Percentiles rank a stretch among this genome's conserved stretches.
These are phyloP conservation scores for Lophius piscatorius DNA, from an alignment of 2,113 vertebrate species.

Conservation along the genomic window DNA sequence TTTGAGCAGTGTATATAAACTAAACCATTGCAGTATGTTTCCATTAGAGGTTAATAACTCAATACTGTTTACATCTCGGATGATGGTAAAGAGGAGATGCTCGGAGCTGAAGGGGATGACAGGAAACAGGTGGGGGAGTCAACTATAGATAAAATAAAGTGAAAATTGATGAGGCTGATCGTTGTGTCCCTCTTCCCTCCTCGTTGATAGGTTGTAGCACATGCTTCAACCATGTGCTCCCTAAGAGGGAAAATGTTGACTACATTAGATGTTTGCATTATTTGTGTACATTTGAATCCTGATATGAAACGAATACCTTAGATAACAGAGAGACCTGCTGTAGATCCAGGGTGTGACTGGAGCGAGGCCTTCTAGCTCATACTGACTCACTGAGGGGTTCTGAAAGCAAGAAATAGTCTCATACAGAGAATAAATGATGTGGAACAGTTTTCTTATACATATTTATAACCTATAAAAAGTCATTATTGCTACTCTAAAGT, in stretches of 20 bases:
- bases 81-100: neutral
- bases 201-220: no score
- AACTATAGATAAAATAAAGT: neutral
- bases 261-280: conserved; percentile 1
- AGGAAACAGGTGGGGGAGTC: neutral
- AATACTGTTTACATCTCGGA: neutral
- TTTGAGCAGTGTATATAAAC: no score
- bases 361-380: neutral
- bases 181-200: no score
- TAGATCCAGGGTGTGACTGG: conserved; percentile 22
- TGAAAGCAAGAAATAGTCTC: neutral
- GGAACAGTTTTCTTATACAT: neutral
- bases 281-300: conserved; percentile 10
- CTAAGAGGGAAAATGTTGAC: conserved; percentile 4
- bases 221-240: conserved; percentile 3
- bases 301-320: conserved; percentile 1
- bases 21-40: no score
- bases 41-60: no score
- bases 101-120: neutral
- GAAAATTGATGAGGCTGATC: no score
- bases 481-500: conserved; percentile 29
- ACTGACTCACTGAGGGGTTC: conserved; percentile 24
- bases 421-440: neutral
- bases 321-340: conserved; percentile 11
- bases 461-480: conserved; percentile 23